Conservation (phyloP, 2,113 vertebrate species). For the Lampris incognitus region DNA sequence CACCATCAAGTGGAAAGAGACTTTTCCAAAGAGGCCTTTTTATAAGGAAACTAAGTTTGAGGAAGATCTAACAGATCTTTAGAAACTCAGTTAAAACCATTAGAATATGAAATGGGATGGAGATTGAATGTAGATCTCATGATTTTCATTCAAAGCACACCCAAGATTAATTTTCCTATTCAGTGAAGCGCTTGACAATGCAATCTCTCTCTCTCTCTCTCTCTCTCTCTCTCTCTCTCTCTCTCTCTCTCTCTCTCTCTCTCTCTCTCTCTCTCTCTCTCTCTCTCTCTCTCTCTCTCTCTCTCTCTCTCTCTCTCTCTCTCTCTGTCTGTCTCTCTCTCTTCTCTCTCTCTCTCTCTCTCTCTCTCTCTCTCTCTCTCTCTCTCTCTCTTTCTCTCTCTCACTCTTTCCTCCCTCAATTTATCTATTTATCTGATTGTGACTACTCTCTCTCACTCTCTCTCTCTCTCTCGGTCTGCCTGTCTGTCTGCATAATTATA, state of each 20-base stretch:
- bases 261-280: too few species aligned
- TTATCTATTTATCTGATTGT: conserved; percentile 9
- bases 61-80: conserved; percentile 20
- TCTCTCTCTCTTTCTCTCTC: conserved; percentile 6
- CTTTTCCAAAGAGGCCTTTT: conserved; percentile 5
- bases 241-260: not conserved
- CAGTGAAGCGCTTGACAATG: conserved; percentile 33
- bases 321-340: not conserved
- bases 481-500: conserved; percentile 28
- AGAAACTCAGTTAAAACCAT: conserved; percentile 37
- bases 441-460: not conserved
- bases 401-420: not conserved
- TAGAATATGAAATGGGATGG: conserved; percentile 2
- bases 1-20: conserved; percentile 5
- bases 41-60: conserved; percentile 7
- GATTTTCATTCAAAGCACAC: conserved; percentile 44
- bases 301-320: conserved; percentile 1
- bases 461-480: not conserved
- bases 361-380: not conserved
- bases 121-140: conserved; percentile 21
- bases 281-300: too few species aligned
- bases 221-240: not conserved
- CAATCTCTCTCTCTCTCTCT: conserved; percentile 9
- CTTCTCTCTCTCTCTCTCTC: not conserved
- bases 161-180: conserved; percentile 36